Conservation (phyloP, 1,140 invertebrate genomes). For the Onthophagus taurus region DNA sequence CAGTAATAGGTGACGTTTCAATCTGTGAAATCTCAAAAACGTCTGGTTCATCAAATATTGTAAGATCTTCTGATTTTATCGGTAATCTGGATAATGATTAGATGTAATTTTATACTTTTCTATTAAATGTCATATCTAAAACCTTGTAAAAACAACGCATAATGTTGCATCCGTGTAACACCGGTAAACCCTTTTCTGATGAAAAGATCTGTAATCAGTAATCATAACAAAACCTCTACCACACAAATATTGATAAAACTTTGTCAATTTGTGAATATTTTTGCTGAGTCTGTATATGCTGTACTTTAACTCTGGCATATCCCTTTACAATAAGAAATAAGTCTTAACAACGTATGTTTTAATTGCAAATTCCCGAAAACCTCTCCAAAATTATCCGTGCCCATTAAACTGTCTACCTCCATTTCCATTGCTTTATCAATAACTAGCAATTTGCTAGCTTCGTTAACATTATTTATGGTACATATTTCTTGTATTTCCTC, state of each 20-base stretch:
- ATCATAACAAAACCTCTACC: slow-evolving; percentile 34
- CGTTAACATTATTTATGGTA: no score
- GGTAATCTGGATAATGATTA: slow-evolving; percentile 3
- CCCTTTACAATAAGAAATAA: slow-evolving; percentile 32
- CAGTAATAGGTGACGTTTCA: slow-evolving; percentile 13
- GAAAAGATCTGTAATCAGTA: neutral
- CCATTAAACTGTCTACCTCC: no score
- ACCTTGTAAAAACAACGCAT: slow-evolving; percentile 24
- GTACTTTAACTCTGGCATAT: slow-evolving; percentile 39
- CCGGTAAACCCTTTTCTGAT: neutral
- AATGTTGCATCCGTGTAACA: slow-evolving; percentile 32
- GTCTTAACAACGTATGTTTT: slow-evolving; percentile 41
- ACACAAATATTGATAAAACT: slow-evolving; percentile 44
- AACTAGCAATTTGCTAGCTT: slow-evolving; percentile 32
- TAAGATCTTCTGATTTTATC: neutral
- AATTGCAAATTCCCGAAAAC: slow-evolving; percentile 34
- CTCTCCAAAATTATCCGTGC: no score
- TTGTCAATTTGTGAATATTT: slow-evolving; percentile 45
- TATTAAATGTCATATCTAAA: slow-evolving; percentile 35
- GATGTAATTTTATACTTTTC: slow-evolving; percentile 17
- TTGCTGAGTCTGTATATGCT: slow-evolving; percentile 40
- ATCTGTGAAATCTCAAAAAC: slow-evolving; percentile 5
- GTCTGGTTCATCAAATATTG: neutral
- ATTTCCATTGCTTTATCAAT: slow-evolving; percentile 38
- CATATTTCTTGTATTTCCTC: no score